These are phyloP conservation scores for Benthosema pterotum DNA, from an alignment of 2,797 vertebrate species.

Conservation along the genomic window DNA sequence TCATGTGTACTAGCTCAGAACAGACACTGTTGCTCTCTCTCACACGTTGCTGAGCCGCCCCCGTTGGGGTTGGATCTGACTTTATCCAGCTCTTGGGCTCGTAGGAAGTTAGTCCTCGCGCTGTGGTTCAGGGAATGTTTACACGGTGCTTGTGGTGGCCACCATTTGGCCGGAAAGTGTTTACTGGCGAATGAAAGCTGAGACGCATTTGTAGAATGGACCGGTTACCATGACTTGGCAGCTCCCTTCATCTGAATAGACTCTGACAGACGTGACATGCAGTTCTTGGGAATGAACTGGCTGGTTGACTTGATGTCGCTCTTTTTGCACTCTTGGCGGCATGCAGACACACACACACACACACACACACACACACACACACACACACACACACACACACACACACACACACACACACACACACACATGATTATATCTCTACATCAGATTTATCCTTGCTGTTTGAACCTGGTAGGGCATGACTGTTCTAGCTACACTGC, in stretches of 20 bases:
- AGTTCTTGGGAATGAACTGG: conserved; percentile 18
- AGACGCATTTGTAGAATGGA: neutral
- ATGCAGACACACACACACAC: neutral
- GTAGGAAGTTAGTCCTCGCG: conserved; percentile 8
- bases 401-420: neutral
- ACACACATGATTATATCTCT: conserved; percentile 47
- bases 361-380: neutral
- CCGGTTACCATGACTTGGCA: neutral
- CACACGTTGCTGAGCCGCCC: neutral
- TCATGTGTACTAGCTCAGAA: neutral
- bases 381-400: neutral
- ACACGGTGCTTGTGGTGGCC: neutral
- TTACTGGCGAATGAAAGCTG: neutral
- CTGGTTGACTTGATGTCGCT: conserved; percentile 21
- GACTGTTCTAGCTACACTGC: conserved; percentile 50
- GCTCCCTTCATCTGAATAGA: neutral
- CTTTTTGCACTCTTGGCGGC: conserved; percentile 2
- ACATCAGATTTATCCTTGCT: conserved; percentile 60
- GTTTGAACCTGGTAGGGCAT: conserved; percentile 47
- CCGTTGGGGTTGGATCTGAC: neutral
- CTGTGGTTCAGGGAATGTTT: conserved; percentile 13
- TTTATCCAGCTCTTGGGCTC: conserved; percentile 4
- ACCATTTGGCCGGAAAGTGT: too few relatives aligned
- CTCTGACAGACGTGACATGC: neutral
- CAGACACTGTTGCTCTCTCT: neutral